These are phyloP conservation scores for Plectrocnemia conspersa DNA, from an alignment of 1,140 invertebrate genomes.

Conservation along the genomic window DNA sequence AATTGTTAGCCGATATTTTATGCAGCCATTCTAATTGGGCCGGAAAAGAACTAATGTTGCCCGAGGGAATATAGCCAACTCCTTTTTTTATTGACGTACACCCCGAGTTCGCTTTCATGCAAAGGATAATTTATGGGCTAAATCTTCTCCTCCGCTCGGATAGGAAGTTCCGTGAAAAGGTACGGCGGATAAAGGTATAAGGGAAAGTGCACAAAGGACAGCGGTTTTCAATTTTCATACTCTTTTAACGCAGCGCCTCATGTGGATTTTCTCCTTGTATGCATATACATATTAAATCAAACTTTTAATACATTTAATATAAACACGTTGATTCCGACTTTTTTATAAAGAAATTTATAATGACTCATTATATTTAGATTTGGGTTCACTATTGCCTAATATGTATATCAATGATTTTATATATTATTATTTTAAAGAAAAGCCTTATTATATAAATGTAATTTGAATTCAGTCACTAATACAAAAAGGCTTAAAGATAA, in stretches of 20 bases:
- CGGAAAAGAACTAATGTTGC: conserved; percentile 35
- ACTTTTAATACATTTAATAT: too few species aligned
- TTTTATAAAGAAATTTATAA: too few species aligned
- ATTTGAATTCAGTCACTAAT: too few species aligned
- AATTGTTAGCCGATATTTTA: conserved; percentile 36
- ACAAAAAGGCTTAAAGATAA: too few species aligned
- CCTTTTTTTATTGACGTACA: conserved; percentile 29
- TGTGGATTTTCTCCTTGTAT: not conserved
- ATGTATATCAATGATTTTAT: too few species aligned
- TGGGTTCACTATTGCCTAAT: too few species aligned
- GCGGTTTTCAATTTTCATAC: conserved; percentile 21
- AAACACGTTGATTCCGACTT: too few species aligned
- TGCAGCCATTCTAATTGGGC: conserved; percentile 36
- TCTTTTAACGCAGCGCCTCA: not conserved
- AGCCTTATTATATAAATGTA: too few species aligned
- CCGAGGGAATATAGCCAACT: conserved; percentile 18
- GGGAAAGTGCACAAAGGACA: conserved; percentile 11
- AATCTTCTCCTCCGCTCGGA: conserved; percentile 19
- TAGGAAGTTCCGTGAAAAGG: conserved; percentile 24
- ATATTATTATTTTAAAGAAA: too few species aligned
- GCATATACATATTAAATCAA: too few species aligned
- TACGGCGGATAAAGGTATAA: conserved; percentile 6
- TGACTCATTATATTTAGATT: too few species aligned
- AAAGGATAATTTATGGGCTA: conserved; percentile 31
- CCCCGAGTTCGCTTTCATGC: conserved; percentile 29